Base-by-base conservation (phyloP, 2,888 invertebrate genomes). In the Tiphia femorata region DNA sequence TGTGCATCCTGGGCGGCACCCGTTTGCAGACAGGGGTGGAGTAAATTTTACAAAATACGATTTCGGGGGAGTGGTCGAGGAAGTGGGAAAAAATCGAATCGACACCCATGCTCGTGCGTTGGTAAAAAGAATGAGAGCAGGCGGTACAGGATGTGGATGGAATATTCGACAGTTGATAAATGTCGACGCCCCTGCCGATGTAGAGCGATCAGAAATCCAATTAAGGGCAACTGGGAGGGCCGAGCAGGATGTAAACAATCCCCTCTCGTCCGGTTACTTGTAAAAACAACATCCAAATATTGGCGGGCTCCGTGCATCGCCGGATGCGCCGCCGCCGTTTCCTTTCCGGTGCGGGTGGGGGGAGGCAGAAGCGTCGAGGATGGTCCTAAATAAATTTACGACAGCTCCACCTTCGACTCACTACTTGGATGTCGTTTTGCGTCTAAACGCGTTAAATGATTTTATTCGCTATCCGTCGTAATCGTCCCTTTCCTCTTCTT, bases 191-290 rank as follows among this genome's bases (percentile, higher is more conserved):
- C 17, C 16, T 37, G 19, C 19, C 37, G 37, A 37, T 37, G n/a
- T n/a, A n/a, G n/a, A n/a, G n/a, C n/a, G n/a, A n/a, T 67, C 63
- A 70, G 66, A 76, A 76, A 76, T 78, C 71, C 75, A 78, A 77
- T 77, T 76, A 77, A 65, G 67, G 62, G 62, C 68, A 67, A 67
- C 58, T 66, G 53, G 70, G 69, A 75, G n/a, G 72, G 73, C 69
- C 73, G 61, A 8, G 25, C 33, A 67, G 71, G 71, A 73, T 75
- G 73, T 72, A 73, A 70, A 74, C 73, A 71, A n/a, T 69, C 72
- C 69, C 65, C 69, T 71, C 29, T 67, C 63, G 62, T 67, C 72
- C 64, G 70, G 64, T 49, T 72, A 65, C 63, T 66, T 62, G 64
- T 64, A 70, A 73, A 72, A 76, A 73, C 67, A 71, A 67, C 66